Evolutionary conservation across 2,113 vertebrate genomes (phyloP), one percentile per base, ranked within the genome.

Genomic region (Heloderma charlesbogerti): DNA sequence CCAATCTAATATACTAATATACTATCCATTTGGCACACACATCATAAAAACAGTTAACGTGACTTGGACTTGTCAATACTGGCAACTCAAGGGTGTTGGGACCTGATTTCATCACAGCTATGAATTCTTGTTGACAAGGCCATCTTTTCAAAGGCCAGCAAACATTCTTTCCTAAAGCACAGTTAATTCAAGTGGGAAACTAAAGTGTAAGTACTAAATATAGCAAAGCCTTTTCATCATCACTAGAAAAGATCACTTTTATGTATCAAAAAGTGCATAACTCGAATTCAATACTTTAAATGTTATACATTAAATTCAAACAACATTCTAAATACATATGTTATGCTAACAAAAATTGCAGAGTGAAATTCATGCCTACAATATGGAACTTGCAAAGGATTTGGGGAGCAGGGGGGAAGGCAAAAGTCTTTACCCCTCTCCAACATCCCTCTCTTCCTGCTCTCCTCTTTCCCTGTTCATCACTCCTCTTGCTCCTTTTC

Each of bases 71-170:
- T 85, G 40, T 85, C 66, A 48, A 48, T 85, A 69, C 40, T 85
- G 22, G 63, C 15, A 45, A 29, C 27, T 45, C 27, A 69, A 31
- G 83, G 81, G 60, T 69, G 40, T 22, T 69, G n/a, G 37, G 45
- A 88, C 80, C 34, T 10, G n/a, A 40, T 88, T 88, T 88, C 78
- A 71, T 51, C 48, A 80, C 25, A 5, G 43, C 45, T 88, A 51
- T 88, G 40, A 71, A 88, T 81, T 81, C 45, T 71, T 81, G 77
- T 69, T 88, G 75, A 79, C 29, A 79, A 85, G 29, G 40, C 40
- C 40, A 31, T 45, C n/a, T 45, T 45, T 85, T 69, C 40, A 85
- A 69, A 69, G 25, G 40, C 63, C 40, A 69, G 37, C 8, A 84
- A 25, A 8, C n/a, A 34, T 48, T 48, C 45, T 67, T n/a, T 27